phyloP scores from a whole-genome alignment of 2,113 vertebrate genomes.

The Brachypodius melanocephalos region DNA sequence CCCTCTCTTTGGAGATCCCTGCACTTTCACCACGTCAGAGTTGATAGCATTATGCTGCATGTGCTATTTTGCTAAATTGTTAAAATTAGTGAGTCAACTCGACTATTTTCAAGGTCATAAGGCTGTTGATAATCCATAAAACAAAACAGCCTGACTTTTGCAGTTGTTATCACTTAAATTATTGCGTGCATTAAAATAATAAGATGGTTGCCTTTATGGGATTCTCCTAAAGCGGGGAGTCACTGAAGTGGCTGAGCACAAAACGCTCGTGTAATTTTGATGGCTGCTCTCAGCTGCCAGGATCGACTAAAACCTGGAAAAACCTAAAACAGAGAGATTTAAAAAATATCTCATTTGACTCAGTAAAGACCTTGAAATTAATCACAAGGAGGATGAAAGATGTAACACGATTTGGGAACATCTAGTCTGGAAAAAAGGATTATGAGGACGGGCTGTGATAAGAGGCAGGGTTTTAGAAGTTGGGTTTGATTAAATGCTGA shows the following conservation, averaged over 20 bases:
- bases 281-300: constrained; percentile 28
- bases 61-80: constrained; percentile 12
- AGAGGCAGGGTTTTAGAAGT: constrained; percentile 66
- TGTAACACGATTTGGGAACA: constrained; percentile 72
- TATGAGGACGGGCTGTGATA: constrained; percentile 71
- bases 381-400: constrained; percentile 75
- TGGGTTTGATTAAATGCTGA: constrained; percentile 70
- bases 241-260: constrained; percentile 2
- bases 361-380: constrained; percentile 75
- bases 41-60: background rate
- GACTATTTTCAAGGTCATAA: constrained; percentile 51
- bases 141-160: constrained; percentile 23
- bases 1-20: background rate
- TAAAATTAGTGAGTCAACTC: constrained; percentile 12
- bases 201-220: background rate
- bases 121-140: constrained; percentile 57
- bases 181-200: constrained; percentile 39
- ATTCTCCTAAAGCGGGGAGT: constrained; percentile 2
- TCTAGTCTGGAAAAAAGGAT: constrained; percentile 77
- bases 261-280: constrained; percentile 42
- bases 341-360: constrained; percentile 64
- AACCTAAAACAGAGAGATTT: constrained; percentile 21
- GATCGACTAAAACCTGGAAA: constrained; percentile 40
- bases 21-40: background rate
- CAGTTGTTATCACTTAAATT: constrained; percentile 24